Evolutionary conservation across 2,113 vertebrate genomes (phyloP).

Genomic region (Equus quagga): DNA sequence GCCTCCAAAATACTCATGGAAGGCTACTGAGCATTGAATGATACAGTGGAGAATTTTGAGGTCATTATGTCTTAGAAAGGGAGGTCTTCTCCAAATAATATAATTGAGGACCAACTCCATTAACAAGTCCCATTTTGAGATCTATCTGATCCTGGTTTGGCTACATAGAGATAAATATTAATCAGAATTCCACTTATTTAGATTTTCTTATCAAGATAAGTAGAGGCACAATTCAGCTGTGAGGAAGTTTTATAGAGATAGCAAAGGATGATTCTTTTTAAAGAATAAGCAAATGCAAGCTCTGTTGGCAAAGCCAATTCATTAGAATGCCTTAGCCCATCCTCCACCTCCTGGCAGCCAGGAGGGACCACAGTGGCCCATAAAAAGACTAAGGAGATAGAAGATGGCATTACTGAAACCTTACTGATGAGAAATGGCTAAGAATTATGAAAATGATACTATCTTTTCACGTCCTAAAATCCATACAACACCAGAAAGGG

Average conservation of each 20-base stretch:
- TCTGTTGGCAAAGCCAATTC: background rate
- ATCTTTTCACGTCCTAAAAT: background rate
- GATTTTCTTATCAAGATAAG: slow-evolving; percentile 58
- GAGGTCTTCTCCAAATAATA: background rate
- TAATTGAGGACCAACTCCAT: background rate
- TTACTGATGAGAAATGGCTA: background rate
- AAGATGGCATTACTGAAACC: background rate
- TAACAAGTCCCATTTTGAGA: background rate
- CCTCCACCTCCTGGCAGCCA: background rate
- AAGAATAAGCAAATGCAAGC: background rate
- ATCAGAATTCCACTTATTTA: slow-evolving; percentile 42
- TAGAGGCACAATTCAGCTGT: background rate
- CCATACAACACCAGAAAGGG: accelerated
- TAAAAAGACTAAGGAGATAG: background rate
- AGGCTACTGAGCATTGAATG: background rate
- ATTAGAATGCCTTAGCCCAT: background rate
- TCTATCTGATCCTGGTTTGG: background rate
- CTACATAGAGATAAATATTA: slow-evolving; percentile 14
- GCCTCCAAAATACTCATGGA: background rate
- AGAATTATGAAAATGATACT: background rate
- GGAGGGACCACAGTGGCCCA: background rate
- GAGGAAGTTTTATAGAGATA: slow-evolving; percentile 10
- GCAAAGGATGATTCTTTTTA: background rate
- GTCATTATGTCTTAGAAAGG: background rate
- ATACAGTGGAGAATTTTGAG: background rate